Conservation (phyloP, 2,888 invertebrate species). For the Caenorhabditis drosophilae region DNA sequence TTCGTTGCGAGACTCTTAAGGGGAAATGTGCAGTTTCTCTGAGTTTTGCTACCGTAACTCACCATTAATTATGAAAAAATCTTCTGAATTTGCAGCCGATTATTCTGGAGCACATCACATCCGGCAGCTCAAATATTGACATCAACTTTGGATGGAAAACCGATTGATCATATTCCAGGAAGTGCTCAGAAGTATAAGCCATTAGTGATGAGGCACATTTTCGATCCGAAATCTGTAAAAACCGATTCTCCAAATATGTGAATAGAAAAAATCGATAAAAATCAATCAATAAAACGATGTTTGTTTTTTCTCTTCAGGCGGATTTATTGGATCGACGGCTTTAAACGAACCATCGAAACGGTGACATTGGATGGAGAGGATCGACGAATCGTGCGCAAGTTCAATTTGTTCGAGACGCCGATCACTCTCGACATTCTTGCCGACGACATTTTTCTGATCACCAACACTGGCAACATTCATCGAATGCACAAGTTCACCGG, state of each 20-base stretch:
- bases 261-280: slow-evolving; percentile 1
- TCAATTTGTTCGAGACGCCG: slow-evolving; percentile 17
- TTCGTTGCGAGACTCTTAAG: too few relatives aligned
- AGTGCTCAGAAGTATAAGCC: slow-evolving; percentile 16
- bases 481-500: slow-evolving; percentile 35
- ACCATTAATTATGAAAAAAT: too few relatives aligned
- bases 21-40: too few relatives aligned
- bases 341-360: slow-evolving; percentile 4
- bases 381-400: slow-evolving; percentile 20
- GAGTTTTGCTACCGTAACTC: too few relatives aligned
- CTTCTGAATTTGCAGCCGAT: slow-evolving; percentile 2
- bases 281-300: too few relatives aligned
- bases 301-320: slow-evolving; percentile 3
- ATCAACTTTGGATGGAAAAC: slow-evolving; percentile 25
- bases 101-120: slow-evolving; percentile 18
- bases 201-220: slow-evolving; percentile 13
- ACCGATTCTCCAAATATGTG: slow-evolving; percentile 17
- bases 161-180: too few relatives aligned
- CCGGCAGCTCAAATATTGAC: slow-evolving; percentile 16
- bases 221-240: slow-evolving; percentile 16
- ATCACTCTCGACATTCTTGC: slow-evolving; percentile 25
- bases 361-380: slow-evolving; percentile 8
- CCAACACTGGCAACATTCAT: slow-evolving; percentile 8
- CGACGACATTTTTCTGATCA: slow-evolving; percentile 19
- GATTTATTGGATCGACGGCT: slow-evolving; percentile 2